Conservation (phyloP, 2,113 vertebrate species). For the Otolemur garnettii region DNA sequence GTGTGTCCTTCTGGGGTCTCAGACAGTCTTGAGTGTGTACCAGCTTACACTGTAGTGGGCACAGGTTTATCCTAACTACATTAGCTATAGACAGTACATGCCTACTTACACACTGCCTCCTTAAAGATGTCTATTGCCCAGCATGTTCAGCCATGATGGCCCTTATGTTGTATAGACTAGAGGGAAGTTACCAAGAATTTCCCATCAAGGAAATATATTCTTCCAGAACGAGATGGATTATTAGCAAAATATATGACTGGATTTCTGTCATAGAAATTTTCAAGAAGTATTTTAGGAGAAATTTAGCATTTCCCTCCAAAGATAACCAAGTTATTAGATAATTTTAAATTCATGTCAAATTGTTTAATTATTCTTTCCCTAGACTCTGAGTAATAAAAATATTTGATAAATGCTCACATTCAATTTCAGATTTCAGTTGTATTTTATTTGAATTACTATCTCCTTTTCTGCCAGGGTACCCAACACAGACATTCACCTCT, state of each 20-base stretch:
- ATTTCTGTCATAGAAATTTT: slow-evolving; percentile 46
- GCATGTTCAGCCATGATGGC: rapidly evolving
- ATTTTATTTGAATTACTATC: not conserved
- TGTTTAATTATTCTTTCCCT: slow-evolving; percentile 13
- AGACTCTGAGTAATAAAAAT: not conserved
- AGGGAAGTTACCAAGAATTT: not conserved
- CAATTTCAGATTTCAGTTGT: not conserved
- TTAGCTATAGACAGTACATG: too few relatives aligned
- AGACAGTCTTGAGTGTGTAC: rapidly evolving
- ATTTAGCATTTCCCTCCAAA: slow-evolving; percentile 39
- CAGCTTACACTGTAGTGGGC: rapidly evolving
- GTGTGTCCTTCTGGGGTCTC: not conserved
- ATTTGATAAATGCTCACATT: not conserved
- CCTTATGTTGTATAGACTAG: not conserved
- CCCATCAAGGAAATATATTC: not conserved
- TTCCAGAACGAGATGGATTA: not conserved
- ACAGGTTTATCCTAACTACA: rapidly evolving
- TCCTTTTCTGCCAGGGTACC: not conserved
- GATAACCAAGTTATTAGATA: slow-evolving; percentile 50
- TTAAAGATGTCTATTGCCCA: not conserved
- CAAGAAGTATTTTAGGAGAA: slow-evolving; percentile 39
- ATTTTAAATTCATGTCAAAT: slow-evolving; percentile 53
- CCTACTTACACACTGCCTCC: not conserved
- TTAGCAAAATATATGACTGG: slow-evolving; percentile 25
- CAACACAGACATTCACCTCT: not conserved